Conservation (phyloP, 2,888 invertebrate genomes). For the Nomada ferruginata region DNA sequence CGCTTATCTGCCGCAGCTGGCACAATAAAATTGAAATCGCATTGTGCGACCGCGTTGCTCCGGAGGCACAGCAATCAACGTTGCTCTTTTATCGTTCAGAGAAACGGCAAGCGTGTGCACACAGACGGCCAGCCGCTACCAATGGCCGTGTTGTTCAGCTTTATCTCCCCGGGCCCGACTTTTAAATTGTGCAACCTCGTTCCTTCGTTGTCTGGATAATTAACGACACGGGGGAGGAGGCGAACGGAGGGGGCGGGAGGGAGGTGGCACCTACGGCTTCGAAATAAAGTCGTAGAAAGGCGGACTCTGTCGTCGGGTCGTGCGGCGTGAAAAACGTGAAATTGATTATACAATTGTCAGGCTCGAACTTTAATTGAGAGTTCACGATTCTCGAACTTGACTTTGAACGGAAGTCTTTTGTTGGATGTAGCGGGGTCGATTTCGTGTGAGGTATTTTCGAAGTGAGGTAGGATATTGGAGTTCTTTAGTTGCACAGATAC, state of each 20-base stretch:
- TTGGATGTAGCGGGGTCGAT: no score
- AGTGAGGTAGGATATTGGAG: no score
- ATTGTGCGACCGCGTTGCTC: slow-evolving; percentile 70
- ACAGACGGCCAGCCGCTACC: slow-evolving; percentile 21
- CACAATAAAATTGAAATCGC: slow-evolving; percentile 80
- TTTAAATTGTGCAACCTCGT: slow-evolving; percentile 56
- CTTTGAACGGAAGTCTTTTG: no score
- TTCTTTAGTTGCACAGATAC: no score
- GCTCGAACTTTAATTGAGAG: not conserved
- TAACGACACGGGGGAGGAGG: slow-evolving; percentile 32
- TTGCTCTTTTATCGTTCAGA: slow-evolving; percentile 77
- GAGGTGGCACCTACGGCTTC: not conserved
- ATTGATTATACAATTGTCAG: slow-evolving; percentile 16
- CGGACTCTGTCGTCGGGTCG: not conserved
- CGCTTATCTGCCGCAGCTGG: slow-evolving; percentile 78
- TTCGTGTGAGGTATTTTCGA: no score
- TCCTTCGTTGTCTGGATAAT: slow-evolving; percentile 50
- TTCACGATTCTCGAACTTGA: not conserved
- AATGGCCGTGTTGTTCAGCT: slow-evolving; percentile 24
- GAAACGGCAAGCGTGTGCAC: slow-evolving; percentile 65
- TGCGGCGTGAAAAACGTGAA: not conserved
- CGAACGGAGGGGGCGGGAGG: not conserved
- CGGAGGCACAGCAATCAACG: slow-evolving; percentile 72
- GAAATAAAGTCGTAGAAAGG: slow-evolving; percentile 32
- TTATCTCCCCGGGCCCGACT: slow-evolving; percentile 40